These are phyloP conservation scores for Eubasilissa splendida DNA, from an alignment of 2,888 invertebrate genomes.

Conservation along the genomic window DNA sequence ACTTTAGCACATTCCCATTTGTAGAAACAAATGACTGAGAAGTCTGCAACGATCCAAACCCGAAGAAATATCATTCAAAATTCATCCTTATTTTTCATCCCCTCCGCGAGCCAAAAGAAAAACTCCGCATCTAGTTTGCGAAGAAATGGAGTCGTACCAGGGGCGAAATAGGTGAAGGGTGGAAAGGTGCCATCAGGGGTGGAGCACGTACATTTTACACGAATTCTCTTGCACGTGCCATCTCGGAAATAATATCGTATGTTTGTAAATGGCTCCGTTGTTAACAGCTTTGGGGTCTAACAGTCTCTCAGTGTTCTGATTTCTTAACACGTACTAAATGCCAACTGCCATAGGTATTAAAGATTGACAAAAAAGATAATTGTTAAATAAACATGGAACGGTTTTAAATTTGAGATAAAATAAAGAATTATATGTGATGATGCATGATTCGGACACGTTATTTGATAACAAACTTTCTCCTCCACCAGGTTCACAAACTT, in stretches of 20 bases:
- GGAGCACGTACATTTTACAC: slow-evolving; percentile 1
- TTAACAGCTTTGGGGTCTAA: slow-evolving; percentile 5
- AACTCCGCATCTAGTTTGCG: slow-evolving; percentile 8
- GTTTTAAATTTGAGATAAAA: background rate
- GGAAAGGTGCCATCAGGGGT: background rate
- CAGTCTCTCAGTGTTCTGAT: background rate
- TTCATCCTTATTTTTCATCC: slow-evolving; percentile 23
- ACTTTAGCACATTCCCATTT: too few relatives aligned
- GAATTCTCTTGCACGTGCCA: slow-evolving; percentile 5
- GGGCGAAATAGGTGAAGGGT: background rate
- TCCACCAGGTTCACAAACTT: too few relatives aligned
- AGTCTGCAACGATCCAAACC: background rate
- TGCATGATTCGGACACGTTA: background rate
- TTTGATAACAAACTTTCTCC: background rate
- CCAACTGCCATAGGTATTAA: too few relatives aligned
- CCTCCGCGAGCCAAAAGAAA: background rate
- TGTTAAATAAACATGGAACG: too few relatives aligned
- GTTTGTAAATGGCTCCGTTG: slow-evolving; percentile 14
- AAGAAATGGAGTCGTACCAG: slow-evolving; percentile 8
- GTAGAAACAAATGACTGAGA: too few relatives aligned
- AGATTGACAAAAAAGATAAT: too few relatives aligned
- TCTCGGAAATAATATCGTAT: slow-evolving; percentile 6
- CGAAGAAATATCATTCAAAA: slow-evolving; percentile 15
- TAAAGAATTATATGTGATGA: background rate
- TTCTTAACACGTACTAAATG: too few relatives aligned